Conservation (phyloP, 2,113 vertebrate species). For the Ibidorhyncha struthersii region DNA sequence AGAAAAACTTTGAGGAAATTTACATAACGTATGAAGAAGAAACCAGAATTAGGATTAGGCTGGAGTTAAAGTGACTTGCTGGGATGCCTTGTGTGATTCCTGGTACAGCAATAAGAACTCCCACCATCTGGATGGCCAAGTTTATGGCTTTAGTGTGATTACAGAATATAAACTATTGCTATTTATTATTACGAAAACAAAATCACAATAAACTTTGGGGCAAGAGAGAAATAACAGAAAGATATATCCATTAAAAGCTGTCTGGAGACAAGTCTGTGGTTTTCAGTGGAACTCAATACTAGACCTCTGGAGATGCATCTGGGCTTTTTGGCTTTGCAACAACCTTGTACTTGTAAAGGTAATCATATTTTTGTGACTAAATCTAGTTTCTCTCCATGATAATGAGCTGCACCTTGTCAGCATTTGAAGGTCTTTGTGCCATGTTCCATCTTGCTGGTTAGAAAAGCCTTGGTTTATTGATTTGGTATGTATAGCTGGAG, state of each 20-base stretch:
- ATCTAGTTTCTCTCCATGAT: background rate
- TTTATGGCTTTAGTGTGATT: background rate
- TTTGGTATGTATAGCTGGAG: background rate
- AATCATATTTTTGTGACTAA: background rate
- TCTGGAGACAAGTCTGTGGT: background rate
- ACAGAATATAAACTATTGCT: background rate
- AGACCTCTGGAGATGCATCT: background rate
- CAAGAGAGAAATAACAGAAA: background rate
- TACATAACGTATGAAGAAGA: background rate
- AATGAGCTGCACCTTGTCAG: background rate
- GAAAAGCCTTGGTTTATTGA: background rate
- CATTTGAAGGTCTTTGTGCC: background rate
- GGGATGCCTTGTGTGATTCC: background rate
- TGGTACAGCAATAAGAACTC: background rate
- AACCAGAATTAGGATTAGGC: background rate
- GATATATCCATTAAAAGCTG: background rate
- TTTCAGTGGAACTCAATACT: background rate
- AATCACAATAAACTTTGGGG: background rate
- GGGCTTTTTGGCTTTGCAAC: background rate
- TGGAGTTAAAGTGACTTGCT: background rate
- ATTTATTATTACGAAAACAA: background rate
- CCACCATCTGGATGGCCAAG: background rate
- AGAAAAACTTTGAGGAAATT: background rate
- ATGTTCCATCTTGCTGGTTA: background rate
- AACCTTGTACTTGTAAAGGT: background rate